Evolutionary conservation across 2,888 invertebrate genomes (phyloP), one percentile per base, ranked within the genome.

Genomic region (Acleris literana): DNA sequence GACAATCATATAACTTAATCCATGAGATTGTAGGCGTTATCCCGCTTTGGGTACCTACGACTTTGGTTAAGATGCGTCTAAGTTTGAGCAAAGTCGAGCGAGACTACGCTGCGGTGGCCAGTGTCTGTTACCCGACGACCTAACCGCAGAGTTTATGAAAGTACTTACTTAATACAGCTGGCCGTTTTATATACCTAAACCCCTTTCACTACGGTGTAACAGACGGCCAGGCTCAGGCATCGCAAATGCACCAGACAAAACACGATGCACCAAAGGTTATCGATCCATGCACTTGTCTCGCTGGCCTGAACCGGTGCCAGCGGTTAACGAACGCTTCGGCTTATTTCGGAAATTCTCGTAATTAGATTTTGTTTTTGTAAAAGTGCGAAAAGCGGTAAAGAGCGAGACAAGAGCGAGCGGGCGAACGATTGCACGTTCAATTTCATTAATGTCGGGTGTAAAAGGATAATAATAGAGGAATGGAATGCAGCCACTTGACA

Each of bases 221-320:
- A 33, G 17, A 44, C 56, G 13, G 29, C 66, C 71, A 68, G 70
- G 20, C 33, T 54, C 60, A 29, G 55, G 60, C 65, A 51, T 51
- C 55, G 61, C 69, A 63, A 63, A 61, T 68, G 69, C 72, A 71
- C 69, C 75, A 79, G 79, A 77, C 78, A 74, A 78, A 77, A 80
- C 78, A 79, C 73, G 72, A 70, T 54, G 54, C 53, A 51, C 66
- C 56, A 74, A 71, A 74, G 74, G 73, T 75, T 71, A 70, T 70
- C 62, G 68, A 63, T 72, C 76, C 74, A 68, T 78, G 78, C 75
- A 74, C 73, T 70, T 68, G 68, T 69, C 64, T 67, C 68, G 74
- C 73, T 39, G 39, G 39, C 39, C 39, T 39, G 39, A 39, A 72
- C 69, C 62, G 53, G 57, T 46, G 60, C 72, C 74, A 75, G 74